Conservation (phyloP, 37 sponge, comb jelly and placozoan species). For the Bolinopsis microptera region DNA sequence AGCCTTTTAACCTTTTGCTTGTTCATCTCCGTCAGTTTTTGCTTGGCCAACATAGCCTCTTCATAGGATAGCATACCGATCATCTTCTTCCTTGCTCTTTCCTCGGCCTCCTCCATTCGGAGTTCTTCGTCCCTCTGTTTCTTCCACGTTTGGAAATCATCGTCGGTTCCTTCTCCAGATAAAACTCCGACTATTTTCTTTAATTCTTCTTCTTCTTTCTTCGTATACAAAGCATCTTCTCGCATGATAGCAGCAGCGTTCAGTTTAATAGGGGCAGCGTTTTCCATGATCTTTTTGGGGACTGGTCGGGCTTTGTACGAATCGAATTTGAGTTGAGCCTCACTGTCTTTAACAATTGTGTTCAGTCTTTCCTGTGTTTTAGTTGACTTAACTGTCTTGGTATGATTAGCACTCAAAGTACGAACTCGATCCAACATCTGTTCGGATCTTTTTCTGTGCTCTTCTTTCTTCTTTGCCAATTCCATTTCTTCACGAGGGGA, state of each 20-base stretch:
- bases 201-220: conserved; percentile 77
- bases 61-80: conserved; percentile 86
- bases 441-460: conserved; percentile 7
- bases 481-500: conserved; percentile 61
- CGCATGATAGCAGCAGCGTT: conserved; percentile 94
- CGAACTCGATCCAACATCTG: conserved; percentile 54
- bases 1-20: conserved; percentile 71
- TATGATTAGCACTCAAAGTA: conserved; percentile 41
- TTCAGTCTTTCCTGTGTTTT: conserved; percentile 53
- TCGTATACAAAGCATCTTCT: conserved; percentile 86
- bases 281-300: conserved; percentile 65
- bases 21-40: conserved; percentile 71
- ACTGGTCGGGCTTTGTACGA: conserved; percentile 40
- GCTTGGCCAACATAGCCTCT: conserved; percentile 92
- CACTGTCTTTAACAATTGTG: conserved; percentile 51
- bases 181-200: conserved; percentile 72
- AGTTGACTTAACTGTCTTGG: conserved; percentile 10
- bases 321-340: conserved; percentile 57
- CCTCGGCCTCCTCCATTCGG: conserved; percentile 78
- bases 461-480: conserved; percentile 47
- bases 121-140: conserved; percentile 78
- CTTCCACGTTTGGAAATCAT: conserved; percentile 58
- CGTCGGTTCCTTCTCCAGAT: conserved; percentile 50
- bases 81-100: conserved; percentile 83
- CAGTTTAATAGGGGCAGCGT: conserved; percentile 78